Conservation (phyloP, 1,140 invertebrate species). For the Lerema accius region DNA sequence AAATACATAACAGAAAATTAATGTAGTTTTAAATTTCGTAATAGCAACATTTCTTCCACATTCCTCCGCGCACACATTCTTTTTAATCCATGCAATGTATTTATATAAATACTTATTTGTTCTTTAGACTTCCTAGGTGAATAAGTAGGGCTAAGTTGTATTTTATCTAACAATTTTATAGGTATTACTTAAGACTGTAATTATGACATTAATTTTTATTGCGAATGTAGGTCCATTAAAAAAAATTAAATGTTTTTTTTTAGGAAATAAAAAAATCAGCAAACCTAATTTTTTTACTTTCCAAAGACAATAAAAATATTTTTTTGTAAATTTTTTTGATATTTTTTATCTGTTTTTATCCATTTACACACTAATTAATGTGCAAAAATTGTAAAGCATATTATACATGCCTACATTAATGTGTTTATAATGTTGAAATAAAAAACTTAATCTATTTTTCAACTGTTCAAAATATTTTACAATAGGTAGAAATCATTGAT, state of each 20-base stretch:
- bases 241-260: background rate
- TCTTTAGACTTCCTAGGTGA: conserved; percentile 32
- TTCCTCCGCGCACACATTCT: conserved; percentile 30
- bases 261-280: background rate
- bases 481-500: too few species aligned
- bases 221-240: background rate
- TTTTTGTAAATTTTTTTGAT: too few species aligned
- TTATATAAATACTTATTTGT: conserved; percentile 39
- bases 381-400: too few species aligned
- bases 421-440: too few species aligned
- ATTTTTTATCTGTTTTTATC: too few species aligned
- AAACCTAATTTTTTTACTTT: too few species aligned
- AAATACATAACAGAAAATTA: background rate
- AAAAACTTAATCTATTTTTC: too few species aligned
- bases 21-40: background rate
- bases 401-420: too few species aligned
- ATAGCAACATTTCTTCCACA: conserved; percentile 19
- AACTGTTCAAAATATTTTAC: too few species aligned
- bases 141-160: conserved; percentile 14
- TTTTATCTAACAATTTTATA: conserved; percentile 37
- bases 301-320: too few species aligned
- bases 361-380: too few species aligned
- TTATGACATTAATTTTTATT: conserved; percentile 15
- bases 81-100: conserved; percentile 43
- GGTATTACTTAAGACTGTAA: conserved; percentile 46